Percentiles rank a stretch among this genome's conserved stretches.
phyloP scores from a whole-genome alignment of 53 echinoderm and acorn worm genomes.

The Echinarachnius parma region DNA sequence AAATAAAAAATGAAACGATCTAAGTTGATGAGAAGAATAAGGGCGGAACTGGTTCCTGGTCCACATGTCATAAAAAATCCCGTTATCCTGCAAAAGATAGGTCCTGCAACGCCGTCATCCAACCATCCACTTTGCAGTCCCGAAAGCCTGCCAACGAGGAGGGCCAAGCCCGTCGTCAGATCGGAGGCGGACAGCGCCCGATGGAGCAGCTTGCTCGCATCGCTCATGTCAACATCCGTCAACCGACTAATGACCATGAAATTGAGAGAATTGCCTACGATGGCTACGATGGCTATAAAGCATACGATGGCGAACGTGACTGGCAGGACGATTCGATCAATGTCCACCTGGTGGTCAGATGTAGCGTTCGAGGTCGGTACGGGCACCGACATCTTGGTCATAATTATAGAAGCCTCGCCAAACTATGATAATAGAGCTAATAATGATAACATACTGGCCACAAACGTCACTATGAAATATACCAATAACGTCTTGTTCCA shows the following conservation, averaged over 20 bases:
- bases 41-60: constrained; percentile 15
- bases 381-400: too few species aligned
- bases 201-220: constrained; percentile 16
- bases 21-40: constrained; percentile 32
- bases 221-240: not conserved
- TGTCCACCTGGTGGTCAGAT: not conserved
- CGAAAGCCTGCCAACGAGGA: not conserved
- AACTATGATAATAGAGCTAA: too few species aligned
- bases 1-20: constrained; percentile 24
- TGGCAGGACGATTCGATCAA: not conserved
- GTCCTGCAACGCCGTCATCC: not conserved
- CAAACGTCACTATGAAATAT: too few species aligned
- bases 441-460: too few species aligned
- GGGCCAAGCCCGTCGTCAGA: not conserved
- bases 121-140: not conserved
- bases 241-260: not conserved
- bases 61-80: constrained; percentile 20
- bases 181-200: constrained; percentile 8
- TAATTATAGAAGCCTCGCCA: too few species aligned
- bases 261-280: constrained; percentile 16
- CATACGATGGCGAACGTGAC: not conserved
- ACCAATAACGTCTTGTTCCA: too few species aligned
- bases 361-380: not conserved
- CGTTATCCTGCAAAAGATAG: constrained; percentile 2
- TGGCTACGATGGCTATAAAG: not conserved